A percentile compares a stretch with the other conserved stretches of the same genome.
phyloP scores from a whole-genome alignment of 1,140 invertebrate species.

The Cataglyphis hispanica region DNA sequence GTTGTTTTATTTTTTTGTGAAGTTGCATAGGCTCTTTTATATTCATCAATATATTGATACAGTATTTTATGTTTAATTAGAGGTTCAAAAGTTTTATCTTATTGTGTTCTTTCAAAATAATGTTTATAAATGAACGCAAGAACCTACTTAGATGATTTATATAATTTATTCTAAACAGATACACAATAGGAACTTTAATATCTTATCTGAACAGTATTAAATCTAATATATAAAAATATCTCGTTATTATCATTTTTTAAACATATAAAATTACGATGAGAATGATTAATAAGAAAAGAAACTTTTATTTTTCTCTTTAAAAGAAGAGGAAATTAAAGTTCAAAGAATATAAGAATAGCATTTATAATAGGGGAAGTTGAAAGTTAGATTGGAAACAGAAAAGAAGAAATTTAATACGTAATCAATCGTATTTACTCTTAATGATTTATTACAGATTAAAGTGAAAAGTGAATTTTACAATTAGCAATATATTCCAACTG shows the following conservation, averaged over 20 bases:
- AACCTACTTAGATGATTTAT: background rate
- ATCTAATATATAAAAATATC: background rate
- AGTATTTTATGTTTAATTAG: background rate
- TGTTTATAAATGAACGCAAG: background rate
- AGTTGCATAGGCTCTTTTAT: background rate
- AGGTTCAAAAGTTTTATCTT: background rate
- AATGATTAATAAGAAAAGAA: background rate
- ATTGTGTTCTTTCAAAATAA: background rate
- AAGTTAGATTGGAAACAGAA: background rate
- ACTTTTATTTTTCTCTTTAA: background rate
- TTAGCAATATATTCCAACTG: slow-evolving; percentile 27
- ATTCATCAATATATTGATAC: background rate
- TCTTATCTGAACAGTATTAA: background rate
- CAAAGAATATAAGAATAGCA: background rate
- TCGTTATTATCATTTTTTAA: background rate
- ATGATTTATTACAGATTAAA: slow-evolving; percentile 11
- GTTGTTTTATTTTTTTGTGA: background rate
- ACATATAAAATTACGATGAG: background rate
- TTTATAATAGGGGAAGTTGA: background rate
- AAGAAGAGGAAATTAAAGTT: background rate
- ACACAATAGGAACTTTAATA: background rate
- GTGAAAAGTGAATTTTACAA: background rate
- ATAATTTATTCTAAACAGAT: background rate
- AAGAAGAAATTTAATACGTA: slow-evolving; percentile 9
- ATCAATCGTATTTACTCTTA: background rate